These are phyloP conservation scores for Strongylocentrotus purpuratus DNA, from an alignment of 35 echinoderm and acorn worm species.

Conservation along the genomic window DNA sequence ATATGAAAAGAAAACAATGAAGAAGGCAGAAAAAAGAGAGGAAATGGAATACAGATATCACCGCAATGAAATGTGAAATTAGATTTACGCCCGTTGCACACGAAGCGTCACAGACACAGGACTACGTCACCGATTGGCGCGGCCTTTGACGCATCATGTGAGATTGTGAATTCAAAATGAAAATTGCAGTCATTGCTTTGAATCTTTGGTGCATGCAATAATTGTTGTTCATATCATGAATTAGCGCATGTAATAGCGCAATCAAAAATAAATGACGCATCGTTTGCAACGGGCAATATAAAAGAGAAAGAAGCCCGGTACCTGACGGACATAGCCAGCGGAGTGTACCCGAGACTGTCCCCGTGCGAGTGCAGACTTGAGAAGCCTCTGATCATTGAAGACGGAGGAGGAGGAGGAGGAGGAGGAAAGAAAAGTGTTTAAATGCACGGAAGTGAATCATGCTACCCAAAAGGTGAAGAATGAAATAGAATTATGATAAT, in stretches of 20 bases:
- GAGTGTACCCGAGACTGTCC: background rate
- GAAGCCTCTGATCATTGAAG: constrained; percentile 21
- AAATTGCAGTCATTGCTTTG: too few species aligned
- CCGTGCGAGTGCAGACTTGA: constrained; percentile 31
- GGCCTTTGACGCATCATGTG: background rate
- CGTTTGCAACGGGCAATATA: background rate
- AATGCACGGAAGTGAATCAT: background rate
- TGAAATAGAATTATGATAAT: background rate
- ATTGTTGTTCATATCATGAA: background rate
- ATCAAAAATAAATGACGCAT: background rate
- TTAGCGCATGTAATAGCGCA: background rate
- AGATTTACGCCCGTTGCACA: background rate
- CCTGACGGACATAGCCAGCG: constrained; percentile 21
- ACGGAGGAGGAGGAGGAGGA: background rate
- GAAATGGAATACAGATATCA: background rate
- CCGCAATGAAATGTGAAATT: background rate
- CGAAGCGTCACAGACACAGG: background rate
- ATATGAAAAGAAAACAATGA: background rate
- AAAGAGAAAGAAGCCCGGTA: background rate
- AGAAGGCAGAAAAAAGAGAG: background rate
- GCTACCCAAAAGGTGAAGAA: background rate
- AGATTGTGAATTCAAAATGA: too few species aligned
- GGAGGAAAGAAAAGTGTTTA: background rate
- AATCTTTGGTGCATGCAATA: too few species aligned
- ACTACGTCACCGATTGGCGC: background rate